Base-by-base conservation (phyloP, 2,113 vertebrate genomes). In the Limnothrissa miodon region DNA sequence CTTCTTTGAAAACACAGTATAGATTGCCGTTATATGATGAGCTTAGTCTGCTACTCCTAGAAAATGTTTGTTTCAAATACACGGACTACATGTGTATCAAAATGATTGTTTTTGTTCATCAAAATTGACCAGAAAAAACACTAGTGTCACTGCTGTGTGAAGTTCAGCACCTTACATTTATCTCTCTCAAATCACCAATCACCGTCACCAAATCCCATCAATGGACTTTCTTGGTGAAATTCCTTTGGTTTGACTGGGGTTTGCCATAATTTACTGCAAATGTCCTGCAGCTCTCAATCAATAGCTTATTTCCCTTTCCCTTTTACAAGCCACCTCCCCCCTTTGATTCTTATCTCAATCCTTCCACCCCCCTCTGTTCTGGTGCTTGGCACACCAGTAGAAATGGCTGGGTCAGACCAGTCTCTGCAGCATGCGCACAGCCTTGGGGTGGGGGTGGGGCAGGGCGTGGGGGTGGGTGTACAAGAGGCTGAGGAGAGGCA, bases 371-470 rank as follows among this genome's bases (percentile, higher is more conserved):
- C 59, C 59, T 62, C 56, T 29, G 25, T 23, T n/a, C 59, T 62
- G 59, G n/a, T 56, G 51, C 51, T 56, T 21, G 23, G 51, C 51
- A 9, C n/a, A 29, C 59, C 59, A 29, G 59, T 11, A 1, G n/a
- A 29, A 62, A 62, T 29, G 59, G n/a, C 59, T 62, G 25, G n/a
- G 59, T 62, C 59, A 62, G 59, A n/a, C 59, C n/a, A 62, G 59
- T n/a, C n/a, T 62, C 25, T 29, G 59, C n/a, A 62, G 23, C 25
- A 5, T 59, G 56, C 9, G 56, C 56, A 59, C 56, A 59, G 56
- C 56, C 56, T 59, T 2, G 23, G 56, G 56, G 48, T 15, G 15
- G 5, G 48, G 45, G 45, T 1, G 45, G 3, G 45, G n/a, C n/a
- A n/a, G 42, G 42, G 42, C 2, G 6, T 42, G 42, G 42, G 42